Evolutionary conservation across 2,888 invertebrate genomes (phyloP).

Genomic region (Drosophila borborema): DNA sequence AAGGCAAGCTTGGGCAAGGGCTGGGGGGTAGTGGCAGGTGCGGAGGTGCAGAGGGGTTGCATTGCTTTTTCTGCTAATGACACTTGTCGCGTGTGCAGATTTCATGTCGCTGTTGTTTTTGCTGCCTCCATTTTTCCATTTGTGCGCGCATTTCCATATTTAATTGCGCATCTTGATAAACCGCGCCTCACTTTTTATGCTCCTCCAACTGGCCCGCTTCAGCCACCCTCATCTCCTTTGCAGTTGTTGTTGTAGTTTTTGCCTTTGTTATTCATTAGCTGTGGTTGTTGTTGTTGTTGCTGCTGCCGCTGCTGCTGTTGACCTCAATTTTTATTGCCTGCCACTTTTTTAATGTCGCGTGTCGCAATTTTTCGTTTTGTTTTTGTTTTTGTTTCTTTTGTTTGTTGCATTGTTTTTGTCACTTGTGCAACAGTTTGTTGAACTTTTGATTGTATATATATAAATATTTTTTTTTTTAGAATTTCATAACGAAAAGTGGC

Average conservation of each 20-base stretch:
- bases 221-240: background rate
- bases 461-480: slow-evolving; percentile 4
- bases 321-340: slow-evolving; percentile 78
- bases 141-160: slow-evolving; percentile 77
- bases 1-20: slow-evolving; percentile 5
- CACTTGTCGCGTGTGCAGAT: slow-evolving; percentile 78
- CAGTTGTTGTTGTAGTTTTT: slow-evolving; percentile 33
- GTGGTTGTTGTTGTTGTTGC: slow-evolving; percentile 12
- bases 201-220: background rate
- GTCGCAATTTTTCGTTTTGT: slow-evolving; percentile 57
- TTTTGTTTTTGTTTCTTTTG: background rate
- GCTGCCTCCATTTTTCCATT: slow-evolving; percentile 47
- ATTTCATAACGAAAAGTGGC: slow-evolving; percentile 40
- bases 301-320: slow-evolving; percentile 62
- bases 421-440: slow-evolving; percentile 76
- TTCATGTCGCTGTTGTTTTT: slow-evolving; percentile 47
- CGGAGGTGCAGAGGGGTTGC: background rate
- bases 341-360: slow-evolving; percentile 79
- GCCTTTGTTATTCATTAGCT: slow-evolving; percentile 72
- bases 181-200: slow-evolving; percentile 36
- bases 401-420: slow-evolving; percentile 33
- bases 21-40: background rate
- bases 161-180: slow-evolving; percentile 81
- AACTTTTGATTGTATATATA: slow-evolving; percentile 44
- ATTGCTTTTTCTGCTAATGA: slow-evolving; percentile 55